phyloP scores from a whole-genome alignment of 1,140 invertebrate species.

The Drosophila gunungcola region DNA sequence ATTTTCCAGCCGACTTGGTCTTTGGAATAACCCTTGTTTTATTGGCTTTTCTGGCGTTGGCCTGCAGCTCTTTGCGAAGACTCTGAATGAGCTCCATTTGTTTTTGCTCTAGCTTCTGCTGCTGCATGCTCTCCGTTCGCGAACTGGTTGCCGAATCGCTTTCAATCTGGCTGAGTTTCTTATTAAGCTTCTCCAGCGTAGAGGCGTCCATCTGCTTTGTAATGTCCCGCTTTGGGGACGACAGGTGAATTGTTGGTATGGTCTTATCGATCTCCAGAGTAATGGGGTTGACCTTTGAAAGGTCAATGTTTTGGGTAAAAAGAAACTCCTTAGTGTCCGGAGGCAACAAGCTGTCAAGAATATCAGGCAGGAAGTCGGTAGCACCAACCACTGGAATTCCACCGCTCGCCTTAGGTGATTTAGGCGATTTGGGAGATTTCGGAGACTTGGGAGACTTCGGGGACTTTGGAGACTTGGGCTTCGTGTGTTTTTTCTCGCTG shows the following conservation, averaged over 20 bases:
- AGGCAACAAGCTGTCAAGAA: slow-evolving; percentile 78
- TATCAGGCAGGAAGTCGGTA: slow-evolving; percentile 79
- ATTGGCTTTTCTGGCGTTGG: slow-evolving; percentile 71
- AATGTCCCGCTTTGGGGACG: slow-evolving; percentile 89
- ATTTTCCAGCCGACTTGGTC: slow-evolving; percentile 74
- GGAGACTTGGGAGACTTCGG: slow-evolving; percentile 87
- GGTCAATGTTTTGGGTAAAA: slow-evolving; percentile 90
- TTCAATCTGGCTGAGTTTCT: slow-evolving; percentile 90
- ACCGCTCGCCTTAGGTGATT: slow-evolving; percentile 59
- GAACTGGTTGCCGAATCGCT: slow-evolving; percentile 89
- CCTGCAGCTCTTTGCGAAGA: slow-evolving; percentile 79
- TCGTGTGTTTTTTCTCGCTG: slow-evolving; percentile 86
- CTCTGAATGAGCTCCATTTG: slow-evolving; percentile 84
- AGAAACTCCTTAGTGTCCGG: slow-evolving; percentile 86
- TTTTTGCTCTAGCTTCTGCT: slow-evolving; percentile 86
- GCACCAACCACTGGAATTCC: slow-evolving; percentile 15
- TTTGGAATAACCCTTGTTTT: slow-evolving; percentile 82
- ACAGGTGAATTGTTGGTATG: slow-evolving; percentile 87
- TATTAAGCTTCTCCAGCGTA: slow-evolving; percentile 88
- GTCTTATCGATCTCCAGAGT: slow-evolving; percentile 89
- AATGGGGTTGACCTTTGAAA: slow-evolving; percentile 89
- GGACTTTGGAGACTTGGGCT: slow-evolving; percentile 87
- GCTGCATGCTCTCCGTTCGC: slow-evolving; percentile 88
- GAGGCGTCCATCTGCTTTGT: slow-evolving; percentile 88
- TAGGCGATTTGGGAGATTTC: slow-evolving; percentile 86